A percentile compares a stretch with the other conserved stretches of the same genome.
Evolutionary conservation across 1,140 invertebrate species (phyloP).

Genomic region (Habropoda laboriosa): DNA sequence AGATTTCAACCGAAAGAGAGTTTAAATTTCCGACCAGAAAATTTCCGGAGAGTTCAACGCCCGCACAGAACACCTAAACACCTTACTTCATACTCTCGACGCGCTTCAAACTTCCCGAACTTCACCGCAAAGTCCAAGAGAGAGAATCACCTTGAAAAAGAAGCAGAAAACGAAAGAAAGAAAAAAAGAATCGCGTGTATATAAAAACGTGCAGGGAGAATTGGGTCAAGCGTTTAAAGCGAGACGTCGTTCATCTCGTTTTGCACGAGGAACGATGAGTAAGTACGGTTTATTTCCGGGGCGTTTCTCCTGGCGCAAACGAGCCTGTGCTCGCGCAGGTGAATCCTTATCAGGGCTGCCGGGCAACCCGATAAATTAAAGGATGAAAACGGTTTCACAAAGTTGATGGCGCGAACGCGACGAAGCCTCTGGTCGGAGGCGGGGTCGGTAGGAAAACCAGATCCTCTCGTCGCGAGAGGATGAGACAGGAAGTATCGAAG

Average conservation of each 20-base stretch:
- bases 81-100: no score
- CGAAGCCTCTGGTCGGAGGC: background rate
- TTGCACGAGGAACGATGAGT: background rate
- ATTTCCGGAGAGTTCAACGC: no score
- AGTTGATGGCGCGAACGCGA: background rate
- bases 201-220: background rate
- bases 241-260: background rate
- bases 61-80: no score
- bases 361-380: constrained; percentile 27
- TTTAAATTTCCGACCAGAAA: no score
- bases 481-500: background rate
- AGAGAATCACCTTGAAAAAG: no score
- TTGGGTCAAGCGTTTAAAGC: background rate
- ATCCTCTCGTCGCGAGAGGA: constrained; percentile 7
- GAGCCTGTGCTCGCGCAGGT: constrained; percentile 12
- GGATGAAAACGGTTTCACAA: constrained; percentile 11
- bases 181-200: background rate
- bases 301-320: background rate
- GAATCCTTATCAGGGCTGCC: constrained; percentile 26
- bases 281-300: background rate
- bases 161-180: no score
- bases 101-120: no score
- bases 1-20: no score
- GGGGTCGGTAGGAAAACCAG: constrained; percentile 15
- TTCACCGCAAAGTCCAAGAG: no score